Evolutionary conservation across 2,113 vertebrate species (phyloP).

Genomic region (Crotophaga sulcirostris): DNA sequence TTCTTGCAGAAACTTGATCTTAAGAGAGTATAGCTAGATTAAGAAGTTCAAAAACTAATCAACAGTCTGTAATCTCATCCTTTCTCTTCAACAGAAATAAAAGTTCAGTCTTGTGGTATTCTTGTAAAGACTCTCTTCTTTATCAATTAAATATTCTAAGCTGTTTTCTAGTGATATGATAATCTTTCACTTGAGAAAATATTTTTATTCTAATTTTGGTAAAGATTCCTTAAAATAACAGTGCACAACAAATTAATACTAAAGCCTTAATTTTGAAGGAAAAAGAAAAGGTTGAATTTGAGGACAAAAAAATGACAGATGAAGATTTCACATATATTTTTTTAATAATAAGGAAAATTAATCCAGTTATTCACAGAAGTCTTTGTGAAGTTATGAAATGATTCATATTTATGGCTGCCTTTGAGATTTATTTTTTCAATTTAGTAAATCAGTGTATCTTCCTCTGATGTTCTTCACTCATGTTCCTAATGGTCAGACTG

Average conservation of each 20-base stretch:
- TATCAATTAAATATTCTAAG: neutral
- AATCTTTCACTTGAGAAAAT: neutral
- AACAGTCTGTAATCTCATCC: neutral
- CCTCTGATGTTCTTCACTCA: neutral
- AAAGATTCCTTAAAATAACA: neutral
- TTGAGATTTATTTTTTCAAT: neutral
- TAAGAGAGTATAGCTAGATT: neutral
- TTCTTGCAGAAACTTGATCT: neutral
- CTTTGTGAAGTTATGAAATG: neutral
- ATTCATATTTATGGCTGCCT: neutral
- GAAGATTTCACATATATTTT: neutral
- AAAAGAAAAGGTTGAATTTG: neutral
- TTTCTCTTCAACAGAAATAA: neutral
- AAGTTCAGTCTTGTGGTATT: neutral
- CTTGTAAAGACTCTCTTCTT: neutral
- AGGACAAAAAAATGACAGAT: neutral
- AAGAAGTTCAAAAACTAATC: neutral
- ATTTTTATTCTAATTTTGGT: neutral
- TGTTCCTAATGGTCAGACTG: neutral
- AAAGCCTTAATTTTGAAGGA: neutral
- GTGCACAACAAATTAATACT: neutral
- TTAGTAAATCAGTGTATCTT: neutral
- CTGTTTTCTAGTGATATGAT: neutral
- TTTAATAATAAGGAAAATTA: neutral
- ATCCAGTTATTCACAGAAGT: neutral